Base-by-base conservation (phyloP, 37 sponge, comb jelly and placozoan species). In the Agelas oroides region DNA sequence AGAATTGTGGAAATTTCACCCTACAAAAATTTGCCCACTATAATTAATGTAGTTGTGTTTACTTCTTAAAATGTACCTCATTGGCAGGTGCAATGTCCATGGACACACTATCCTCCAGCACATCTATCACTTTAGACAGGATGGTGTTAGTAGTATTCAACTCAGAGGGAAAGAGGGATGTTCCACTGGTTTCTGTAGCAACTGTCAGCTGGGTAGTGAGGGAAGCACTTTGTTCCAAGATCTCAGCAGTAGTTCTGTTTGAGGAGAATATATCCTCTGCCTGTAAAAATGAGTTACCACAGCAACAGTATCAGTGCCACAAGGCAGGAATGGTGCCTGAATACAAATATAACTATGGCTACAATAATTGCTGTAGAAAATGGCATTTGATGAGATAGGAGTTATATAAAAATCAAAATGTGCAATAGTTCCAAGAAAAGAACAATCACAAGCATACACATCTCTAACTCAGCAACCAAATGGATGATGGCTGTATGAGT, bases 91-190 rank as follows among this genome's bases (percentile, higher is more conserved):
- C 27, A 61, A 5, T 25, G 27, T 2, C 11, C 12, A 14, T 61
- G 5, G 19, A 30, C 28, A 67, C 31, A 67, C 68, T 67, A 34
- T 34, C 32, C 34, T 67, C 68, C 3, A 67, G 34, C 19, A 67
- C 68, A 67, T 12, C 32, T 34, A 67, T 65, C 67, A 78, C 65
- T 3, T 21, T 33, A 17, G 65, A 38, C 12, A 78, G 46, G 31
- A 78, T 41, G 21, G 21, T 65, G 52, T 65, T 78, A 23, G 79
- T 65, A 28, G 65, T 28, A 14, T 78, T 41, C 27, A 78, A 53
- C 14, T 63, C 79, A 62, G 63, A 18, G 0, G 79, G 79, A 15
- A 78, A 65, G 24, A 64, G 64, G 15, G 65, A 31, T 24, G 28
- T 12, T 27, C 17, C 65, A 78, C 52, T 39, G 24, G 65, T 40